Evolutionary conservation across 2,113 vertebrate genomes (phyloP).

Genomic region (Etheostoma spectabile): DNA sequence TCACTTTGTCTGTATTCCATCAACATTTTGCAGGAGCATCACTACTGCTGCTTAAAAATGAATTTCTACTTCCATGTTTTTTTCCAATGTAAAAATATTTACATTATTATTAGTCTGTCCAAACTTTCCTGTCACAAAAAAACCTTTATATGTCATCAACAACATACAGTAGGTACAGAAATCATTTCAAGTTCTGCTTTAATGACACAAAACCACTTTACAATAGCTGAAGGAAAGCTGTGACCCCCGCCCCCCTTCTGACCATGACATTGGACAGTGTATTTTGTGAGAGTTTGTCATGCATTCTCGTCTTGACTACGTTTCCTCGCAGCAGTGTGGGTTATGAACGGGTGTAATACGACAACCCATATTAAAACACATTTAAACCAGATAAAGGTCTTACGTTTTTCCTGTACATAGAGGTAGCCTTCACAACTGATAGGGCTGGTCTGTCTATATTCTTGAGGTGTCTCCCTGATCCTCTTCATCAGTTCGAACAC

Average conservation of each 20-base stretch:
- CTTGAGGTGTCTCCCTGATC: conserved; percentile 91
- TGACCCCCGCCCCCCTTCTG: no score
- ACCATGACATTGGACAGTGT: neutral
- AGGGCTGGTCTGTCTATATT: conserved; percentile 92
- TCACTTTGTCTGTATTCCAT: neutral
- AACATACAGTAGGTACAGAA: neutral
- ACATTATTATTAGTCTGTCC: neutral
- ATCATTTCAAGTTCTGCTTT: neutral
- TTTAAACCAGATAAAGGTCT: conserved; percentile 19
- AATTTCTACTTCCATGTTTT: neutral
- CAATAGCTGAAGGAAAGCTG: neutral
- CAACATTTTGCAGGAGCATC: neutral
- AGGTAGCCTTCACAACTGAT: conserved; percentile 96
- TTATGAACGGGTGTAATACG: neutral
- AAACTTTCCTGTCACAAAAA: neutral
- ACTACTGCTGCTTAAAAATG: neutral
- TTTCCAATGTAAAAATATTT: neutral
- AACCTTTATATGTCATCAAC: neutral
- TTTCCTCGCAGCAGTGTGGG: neutral
- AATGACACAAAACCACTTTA: neutral
- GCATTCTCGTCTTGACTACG: neutral
- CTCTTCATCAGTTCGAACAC: conserved; percentile 96
- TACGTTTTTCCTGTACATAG: conserved; percentile 98
- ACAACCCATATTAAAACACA: neutral
- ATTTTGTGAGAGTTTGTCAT: neutral